phyloP scores from a whole-genome alignment of 2,113 vertebrate genomes.

The Malurus elegans region DNA sequence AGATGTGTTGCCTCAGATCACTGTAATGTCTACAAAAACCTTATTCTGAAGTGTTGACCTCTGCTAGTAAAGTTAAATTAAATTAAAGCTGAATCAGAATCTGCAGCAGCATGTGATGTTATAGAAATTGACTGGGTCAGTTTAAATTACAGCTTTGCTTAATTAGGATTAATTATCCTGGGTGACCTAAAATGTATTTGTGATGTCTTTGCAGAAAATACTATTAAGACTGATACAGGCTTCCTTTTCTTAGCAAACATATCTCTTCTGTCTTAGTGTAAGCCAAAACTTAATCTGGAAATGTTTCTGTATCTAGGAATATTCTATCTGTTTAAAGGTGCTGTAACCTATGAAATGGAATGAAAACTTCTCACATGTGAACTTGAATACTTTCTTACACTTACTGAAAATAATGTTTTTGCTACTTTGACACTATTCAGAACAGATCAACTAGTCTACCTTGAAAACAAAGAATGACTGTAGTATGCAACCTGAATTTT shows the following conservation, averaged over 20 bases:
- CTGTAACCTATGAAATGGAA: not conserved
- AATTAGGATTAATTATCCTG: slow-evolving; percentile 21
- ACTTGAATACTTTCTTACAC: not conserved
- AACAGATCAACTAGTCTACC: not conserved
- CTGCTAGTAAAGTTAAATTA: not conserved
- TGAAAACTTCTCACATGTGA: not conserved
- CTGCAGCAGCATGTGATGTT: not conserved
- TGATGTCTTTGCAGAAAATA: not conserved
- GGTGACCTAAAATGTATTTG: not conserved
- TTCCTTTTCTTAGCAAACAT: not conserved
- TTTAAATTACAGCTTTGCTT: slow-evolving; percentile 36
- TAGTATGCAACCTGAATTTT: not conserved
- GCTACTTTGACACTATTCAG: not conserved
- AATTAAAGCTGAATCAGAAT: not conserved
- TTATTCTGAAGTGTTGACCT: not conserved
- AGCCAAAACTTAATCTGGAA: not conserved
- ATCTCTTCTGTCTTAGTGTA: not conserved
- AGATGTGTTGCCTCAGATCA: not conserved
- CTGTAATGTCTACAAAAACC: not conserved
- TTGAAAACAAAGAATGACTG: not conserved
- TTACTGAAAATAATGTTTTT: not conserved
- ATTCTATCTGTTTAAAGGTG: not conserved
- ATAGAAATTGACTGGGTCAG: not conserved
- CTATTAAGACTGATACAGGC: not conserved
- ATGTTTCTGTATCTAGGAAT: not conserved